Evolutionary conservation across 2,113 vertebrate species (phyloP).

Genomic region (Aix galericulata): DNA sequence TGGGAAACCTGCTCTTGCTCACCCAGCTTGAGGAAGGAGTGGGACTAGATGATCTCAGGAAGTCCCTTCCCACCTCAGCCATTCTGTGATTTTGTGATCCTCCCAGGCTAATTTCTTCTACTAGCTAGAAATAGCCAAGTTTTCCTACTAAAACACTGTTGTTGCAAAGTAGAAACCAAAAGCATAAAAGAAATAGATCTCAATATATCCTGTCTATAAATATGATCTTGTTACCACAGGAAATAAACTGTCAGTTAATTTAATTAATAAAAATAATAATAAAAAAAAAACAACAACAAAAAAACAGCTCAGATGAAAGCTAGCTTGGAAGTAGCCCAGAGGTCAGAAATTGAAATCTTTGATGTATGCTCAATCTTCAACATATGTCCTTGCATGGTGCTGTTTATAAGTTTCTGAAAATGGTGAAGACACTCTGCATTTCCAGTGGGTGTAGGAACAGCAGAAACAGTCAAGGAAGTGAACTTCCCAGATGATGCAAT

Average conservation of each 20-base stretch:
- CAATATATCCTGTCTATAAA: constrained; percentile 29
- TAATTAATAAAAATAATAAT: constrained; percentile 42
- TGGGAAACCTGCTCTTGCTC: neutral
- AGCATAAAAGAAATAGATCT: neutral
- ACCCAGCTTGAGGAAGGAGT: neutral
- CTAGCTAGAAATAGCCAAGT: neutral
- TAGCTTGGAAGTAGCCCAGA: constrained; percentile 39
- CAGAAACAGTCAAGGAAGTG: constrained; percentile 31
- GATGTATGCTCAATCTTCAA: constrained; percentile 20
- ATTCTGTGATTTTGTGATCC: neutral
- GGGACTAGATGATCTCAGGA: neutral
- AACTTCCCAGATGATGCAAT: constrained; percentile 14
- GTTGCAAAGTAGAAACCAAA: neutral
- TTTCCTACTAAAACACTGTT: neutral
- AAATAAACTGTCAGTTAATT: constrained; percentile 53
- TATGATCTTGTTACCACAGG: constrained; percentile 31
- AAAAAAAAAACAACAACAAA: neutral
- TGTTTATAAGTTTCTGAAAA: constrained; percentile 51
- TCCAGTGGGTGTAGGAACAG: constrained; percentile 33
- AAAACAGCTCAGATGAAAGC: neutral
- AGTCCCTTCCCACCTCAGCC: neutral
- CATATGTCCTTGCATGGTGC: constrained; percentile 28
- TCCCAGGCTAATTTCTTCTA: neutral
- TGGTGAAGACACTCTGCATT: constrained; percentile 33
- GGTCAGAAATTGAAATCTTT: constrained; percentile 58